Conservation (phyloP, 2,113 vertebrate genomes). For the Vidua macroura region DNA sequence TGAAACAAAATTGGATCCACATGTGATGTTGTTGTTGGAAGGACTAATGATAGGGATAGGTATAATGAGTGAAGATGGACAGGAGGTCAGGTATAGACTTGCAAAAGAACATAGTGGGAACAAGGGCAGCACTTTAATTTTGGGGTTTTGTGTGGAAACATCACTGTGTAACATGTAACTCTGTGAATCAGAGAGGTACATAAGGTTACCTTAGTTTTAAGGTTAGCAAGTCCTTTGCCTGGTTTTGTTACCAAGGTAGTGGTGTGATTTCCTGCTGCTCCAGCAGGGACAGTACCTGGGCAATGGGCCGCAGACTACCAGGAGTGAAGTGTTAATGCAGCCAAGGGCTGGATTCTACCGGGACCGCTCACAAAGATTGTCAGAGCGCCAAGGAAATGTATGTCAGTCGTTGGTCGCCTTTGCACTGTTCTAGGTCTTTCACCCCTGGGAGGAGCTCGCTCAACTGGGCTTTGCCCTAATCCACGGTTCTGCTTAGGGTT, state of each 20-base stretch:
- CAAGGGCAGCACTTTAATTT: slow-evolving; percentile 1
- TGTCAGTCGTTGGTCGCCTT: not conserved
- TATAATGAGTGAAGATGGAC: not conserved
- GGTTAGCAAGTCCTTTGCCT: not conserved
- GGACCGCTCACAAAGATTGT: not conserved
- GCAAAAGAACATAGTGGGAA: not conserved
- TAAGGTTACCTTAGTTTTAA: not conserved
- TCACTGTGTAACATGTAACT: not conserved
- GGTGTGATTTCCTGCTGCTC: not conserved
- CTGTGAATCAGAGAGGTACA: slow-evolving; percentile 17
- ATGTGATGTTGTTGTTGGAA: not conserved
- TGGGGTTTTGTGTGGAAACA: not conserved
- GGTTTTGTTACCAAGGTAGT: not conserved
- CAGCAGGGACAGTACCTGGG: fast-evolving
- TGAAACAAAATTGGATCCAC: not conserved
- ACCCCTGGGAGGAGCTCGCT: not conserved
- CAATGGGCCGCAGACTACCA: not conserved
- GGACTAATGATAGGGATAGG: not conserved
- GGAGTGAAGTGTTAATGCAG: not conserved
- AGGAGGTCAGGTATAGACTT: not conserved
- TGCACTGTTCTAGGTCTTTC: not conserved
- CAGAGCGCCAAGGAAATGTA: not conserved
- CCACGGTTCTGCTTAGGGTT: not conserved
- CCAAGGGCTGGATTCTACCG: not conserved
- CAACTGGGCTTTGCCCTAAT: not conserved